Evolutionary conservation across 2,888 invertebrate genomes (phyloP), one percentile per base, ranked within the genome.

Genomic region (Caenorhabditis wallacei): DNA sequence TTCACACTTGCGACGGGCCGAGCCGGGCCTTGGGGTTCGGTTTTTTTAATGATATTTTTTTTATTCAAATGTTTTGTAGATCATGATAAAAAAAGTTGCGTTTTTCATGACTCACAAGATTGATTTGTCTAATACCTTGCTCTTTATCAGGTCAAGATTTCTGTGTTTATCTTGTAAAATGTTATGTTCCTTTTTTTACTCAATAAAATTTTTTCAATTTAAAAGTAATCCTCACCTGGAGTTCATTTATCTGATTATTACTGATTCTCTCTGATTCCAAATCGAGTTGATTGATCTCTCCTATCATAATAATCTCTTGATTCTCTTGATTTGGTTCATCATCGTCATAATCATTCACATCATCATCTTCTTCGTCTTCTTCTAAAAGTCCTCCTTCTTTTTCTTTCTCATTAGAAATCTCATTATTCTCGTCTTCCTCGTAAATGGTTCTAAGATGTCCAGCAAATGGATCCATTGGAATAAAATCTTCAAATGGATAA

Each of bases 311-410:
- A 18, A 48, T 18, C 4, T 48, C 46, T 5, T 18, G 26, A 11
- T n/a, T 48, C 48, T 51, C 51, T 7, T 35, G 10, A 10, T 35
- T 40, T 13, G 10, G 40, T 18, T 53, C 72, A 37, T 37, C 72
- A 37, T 37, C 71, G 18, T 10, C 11, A 24, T 51, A 22, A 24
- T 71, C 43, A 35, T 61, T 46, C 1, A n/a, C n/a, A n/a, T 59
- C 59, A 7, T 61, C 57, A 11, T 71, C 61, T n/a, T 56, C 61
- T n/a, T 61, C 71, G 20, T 51, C 30, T 22, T 71, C 61, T 13
- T n/a, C n/a, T n/a, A n/a, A n/a, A n/a, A n/a, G n/a, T n/a, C n/a
- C n/a, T n/a, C n/a, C n/a, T n/a, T 37, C 51, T 7, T 40, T 53
- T 22, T 53, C 53, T n/a, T 40, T 2, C 37, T n/a, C 22, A 20